Evolutionary conservation across 2,888 invertebrate genomes (phyloP).

Genomic region (Conops quadrifasciatus): DNA sequence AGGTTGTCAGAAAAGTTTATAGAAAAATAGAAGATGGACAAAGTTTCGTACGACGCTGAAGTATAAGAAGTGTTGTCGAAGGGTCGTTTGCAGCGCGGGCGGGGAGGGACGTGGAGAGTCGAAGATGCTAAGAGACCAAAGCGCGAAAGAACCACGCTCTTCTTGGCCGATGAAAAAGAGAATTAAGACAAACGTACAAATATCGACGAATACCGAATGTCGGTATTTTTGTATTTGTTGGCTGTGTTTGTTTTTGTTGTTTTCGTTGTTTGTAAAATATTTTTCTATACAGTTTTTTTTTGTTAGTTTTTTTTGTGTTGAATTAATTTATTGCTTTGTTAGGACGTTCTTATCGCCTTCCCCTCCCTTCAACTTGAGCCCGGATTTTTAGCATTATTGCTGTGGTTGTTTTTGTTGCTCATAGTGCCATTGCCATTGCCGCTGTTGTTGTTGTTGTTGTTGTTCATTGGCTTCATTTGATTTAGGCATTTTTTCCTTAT

Average conservation of each 20-base stretch:
- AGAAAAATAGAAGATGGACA: too few species aligned
- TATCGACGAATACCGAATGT: too few species aligned
- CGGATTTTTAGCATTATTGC: neutral
- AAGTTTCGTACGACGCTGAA: too few species aligned
- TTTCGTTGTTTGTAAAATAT: neutral
- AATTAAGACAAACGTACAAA: too few species aligned
- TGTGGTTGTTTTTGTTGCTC: conserved; percentile 10
- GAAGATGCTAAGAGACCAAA: too few species aligned
- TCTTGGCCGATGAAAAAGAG: too few species aligned
- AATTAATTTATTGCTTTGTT: neutral
- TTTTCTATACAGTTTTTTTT: neutral
- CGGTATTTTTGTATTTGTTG: neutral
- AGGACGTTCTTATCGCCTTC: neutral
- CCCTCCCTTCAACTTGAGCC: neutral
- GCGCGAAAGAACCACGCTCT: too few species aligned
- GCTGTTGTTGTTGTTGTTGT: conserved; percentile 10
- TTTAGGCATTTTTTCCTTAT: neutral
- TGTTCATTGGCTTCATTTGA: neutral
- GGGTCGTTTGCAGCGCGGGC: too few species aligned
- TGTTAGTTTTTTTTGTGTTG: neutral
- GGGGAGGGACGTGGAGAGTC: too few species aligned
- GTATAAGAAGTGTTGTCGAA: too few species aligned
- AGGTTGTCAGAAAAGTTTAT: too few species aligned
- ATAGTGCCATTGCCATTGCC: neutral
- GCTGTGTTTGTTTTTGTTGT: neutral